Percentiles rank a stretch among this genome's conserved stretches.
phyloP scores from a whole-genome alignment of 1,140 invertebrate species.

The Orussus abietinus region DNA sequence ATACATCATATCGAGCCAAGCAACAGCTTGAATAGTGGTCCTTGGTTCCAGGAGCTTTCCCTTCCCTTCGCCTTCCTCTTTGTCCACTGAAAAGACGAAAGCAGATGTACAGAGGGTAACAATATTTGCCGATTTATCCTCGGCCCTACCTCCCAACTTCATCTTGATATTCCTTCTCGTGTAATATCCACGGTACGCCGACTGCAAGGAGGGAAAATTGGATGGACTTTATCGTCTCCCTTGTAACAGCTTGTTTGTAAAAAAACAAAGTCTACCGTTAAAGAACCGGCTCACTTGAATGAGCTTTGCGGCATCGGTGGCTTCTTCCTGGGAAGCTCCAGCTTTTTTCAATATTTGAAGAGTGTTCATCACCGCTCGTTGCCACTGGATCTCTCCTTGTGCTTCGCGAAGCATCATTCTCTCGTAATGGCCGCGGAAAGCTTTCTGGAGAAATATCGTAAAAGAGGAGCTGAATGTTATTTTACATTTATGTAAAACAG shows the following conservation, averaged over 20 bases:
- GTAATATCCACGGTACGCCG: slow-evolving; percentile 52
- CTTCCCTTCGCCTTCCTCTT: slow-evolving; percentile 15
- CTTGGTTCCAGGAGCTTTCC: slow-evolving; percentile 14
- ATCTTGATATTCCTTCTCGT: slow-evolving; percentile 35
- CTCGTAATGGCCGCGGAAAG: slow-evolving; percentile 36
- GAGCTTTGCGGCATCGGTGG: slow-evolving; percentile 40
- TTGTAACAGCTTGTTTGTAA: neutral
- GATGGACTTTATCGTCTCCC: too few species aligned
- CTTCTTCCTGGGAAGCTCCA: slow-evolving; percentile 44
- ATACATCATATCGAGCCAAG: slow-evolving; percentile 36
- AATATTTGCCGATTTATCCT: slow-evolving; percentile 2
- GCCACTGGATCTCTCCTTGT: slow-evolving; percentile 47
- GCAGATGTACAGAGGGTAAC: too few species aligned
- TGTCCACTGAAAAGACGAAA: too few species aligned
- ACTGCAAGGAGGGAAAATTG: slow-evolving; percentile 22
- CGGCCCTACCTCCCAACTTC: slow-evolving; percentile 7
- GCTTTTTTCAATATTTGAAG: slow-evolving; percentile 45
- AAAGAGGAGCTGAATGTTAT: too few species aligned
- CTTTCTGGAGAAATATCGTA: slow-evolving; percentile 18
- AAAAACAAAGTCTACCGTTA: too few species aligned
- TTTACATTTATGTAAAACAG: too few species aligned
- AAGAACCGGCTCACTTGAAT: slow-evolving; percentile 48
- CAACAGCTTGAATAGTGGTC: slow-evolving; percentile 30
- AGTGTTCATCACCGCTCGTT: slow-evolving; percentile 47
- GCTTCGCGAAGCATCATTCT: slow-evolving; percentile 30